phyloP scores from a whole-genome alignment of 2,888 invertebrate genomes.

The Acronicta psi region DNA sequence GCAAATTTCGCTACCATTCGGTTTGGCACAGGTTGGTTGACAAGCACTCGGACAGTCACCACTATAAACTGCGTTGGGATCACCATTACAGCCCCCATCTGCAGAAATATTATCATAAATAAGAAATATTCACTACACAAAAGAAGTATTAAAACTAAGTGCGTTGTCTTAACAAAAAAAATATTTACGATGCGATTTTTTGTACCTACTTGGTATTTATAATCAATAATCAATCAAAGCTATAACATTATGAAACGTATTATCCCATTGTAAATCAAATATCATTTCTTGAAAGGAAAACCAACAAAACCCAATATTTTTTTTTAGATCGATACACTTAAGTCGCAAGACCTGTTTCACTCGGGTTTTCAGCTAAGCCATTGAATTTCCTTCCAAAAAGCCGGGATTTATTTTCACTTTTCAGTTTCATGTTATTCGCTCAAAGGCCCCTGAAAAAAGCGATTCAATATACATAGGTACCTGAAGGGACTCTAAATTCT shows the following conservation, averaged over 20 bases:
- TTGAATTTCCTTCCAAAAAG: conserved; percentile 52
- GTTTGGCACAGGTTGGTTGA: conserved; percentile 13
- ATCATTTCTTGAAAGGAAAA: no score
- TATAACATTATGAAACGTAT: conserved; percentile 29
- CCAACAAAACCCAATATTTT: conserved; percentile 42
- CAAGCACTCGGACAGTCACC: conserved; percentile 11
- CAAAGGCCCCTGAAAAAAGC: conserved; percentile 61
- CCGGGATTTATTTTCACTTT: conserved; percentile 74
- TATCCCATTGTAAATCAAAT: no score
- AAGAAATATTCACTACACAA: neutral
- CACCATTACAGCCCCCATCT: conserved; percentile 1
- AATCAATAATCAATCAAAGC: no score
- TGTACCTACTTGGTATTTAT: no score
- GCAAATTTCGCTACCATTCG: conserved; percentile 9
- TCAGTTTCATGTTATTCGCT: conserved; percentile 66
- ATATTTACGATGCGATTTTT: no score
- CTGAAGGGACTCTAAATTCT: conserved; percentile 23
- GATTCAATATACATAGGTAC: conserved; percentile 49
- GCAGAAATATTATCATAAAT: neutral
- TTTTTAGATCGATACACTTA: conserved; percentile 49
- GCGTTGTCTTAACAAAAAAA: no score
- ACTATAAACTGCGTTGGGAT: conserved; percentile 15
- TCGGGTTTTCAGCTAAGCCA: conserved; percentile 44
- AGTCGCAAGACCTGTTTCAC: conserved; percentile 42
- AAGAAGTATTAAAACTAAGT: no score